Evolutionary conservation across 2,888 invertebrate genomes (phyloP).

Genomic region (Resseliella maxima): DNA sequence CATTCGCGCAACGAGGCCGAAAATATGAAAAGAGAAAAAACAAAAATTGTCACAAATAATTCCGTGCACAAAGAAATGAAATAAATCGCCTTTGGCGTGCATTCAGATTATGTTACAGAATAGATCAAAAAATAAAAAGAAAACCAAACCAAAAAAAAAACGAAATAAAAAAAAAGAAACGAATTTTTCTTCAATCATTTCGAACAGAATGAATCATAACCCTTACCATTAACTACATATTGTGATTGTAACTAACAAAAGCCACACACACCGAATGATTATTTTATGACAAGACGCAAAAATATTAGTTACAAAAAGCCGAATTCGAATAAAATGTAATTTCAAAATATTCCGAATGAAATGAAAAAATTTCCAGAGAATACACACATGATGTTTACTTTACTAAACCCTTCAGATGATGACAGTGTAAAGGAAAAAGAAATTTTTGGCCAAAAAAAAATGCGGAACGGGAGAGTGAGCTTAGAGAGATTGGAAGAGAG

Average conservation of each 20-base stretch:
- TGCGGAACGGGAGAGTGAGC: neutral
- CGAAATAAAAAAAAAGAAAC: neutral
- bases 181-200: neutral
- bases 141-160: neutral
- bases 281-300: neutral
- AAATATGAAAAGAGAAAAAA: neutral
- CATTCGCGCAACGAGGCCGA: neutral
- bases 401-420: neutral
- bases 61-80: constrained; percentile 51
- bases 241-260: neutral
- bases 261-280: neutral
- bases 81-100: constrained; percentile 38
- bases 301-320: neutral
- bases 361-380: neutral
- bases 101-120: constrained; percentile 31
- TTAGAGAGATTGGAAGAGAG: neutral
- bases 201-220: neutral
- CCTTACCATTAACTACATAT: neutral
- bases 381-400: no score
- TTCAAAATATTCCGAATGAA: neutral
- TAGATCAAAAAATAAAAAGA: constrained; percentile 8
- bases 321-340: neutral
- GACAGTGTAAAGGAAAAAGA: neutral
- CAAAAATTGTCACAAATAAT: neutral
- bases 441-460: no score